Evolutionary conservation across 1,140 invertebrate genomes (phyloP), one percentile per base, ranked within the genome.

Genomic region (Dreissena polymorpha): DNA sequence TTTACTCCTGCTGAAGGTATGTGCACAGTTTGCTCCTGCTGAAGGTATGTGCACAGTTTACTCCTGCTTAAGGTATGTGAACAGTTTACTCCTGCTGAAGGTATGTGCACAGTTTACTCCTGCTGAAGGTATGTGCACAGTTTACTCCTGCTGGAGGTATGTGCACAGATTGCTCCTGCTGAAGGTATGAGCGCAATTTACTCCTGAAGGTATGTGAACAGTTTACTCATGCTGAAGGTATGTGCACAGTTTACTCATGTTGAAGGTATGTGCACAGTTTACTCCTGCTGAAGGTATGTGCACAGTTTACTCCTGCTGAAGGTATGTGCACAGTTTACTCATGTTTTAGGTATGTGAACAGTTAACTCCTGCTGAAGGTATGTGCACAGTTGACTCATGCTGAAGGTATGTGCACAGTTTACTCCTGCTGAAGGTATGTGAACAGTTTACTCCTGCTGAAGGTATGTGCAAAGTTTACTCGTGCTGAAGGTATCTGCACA

Each of bases 161-260:
- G 57, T 49, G 39, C 39, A 39, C 39, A 39, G 39, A 5, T 39
- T 39, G 8, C 53, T 60, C 12, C 29, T 67, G 13, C 23, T 75
- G 50, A 64, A 64, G 73, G 73, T 75, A 64, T 2, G 57, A 16
- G 39, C 39, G 8, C 39, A 39, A 8, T 39, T 39, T 39, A 39
- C n/a, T n/a, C n/a, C n/a, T 75, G 50, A 64, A 64, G 73, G 73
- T 75, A 64, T 2, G 57, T 49, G 39, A 2, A 39, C 39, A 39
- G 39, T 39, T 39, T 39, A 39, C 53, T 60, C 12, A 29, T 67
- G 13, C 23, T 75, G 50, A 64, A 64, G 73, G 73, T 75, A 64
- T 2, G 57, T 49, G 39, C 39, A 39, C 39, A 39, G 39, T 39
- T 39, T 39, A 39, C 53, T 60, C 12, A 29, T 67, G 13, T n/a